Percentiles rank a stretch among this genome's conserved stretches.
phyloP scores from a whole-genome alignment of 2,888 invertebrate genomes.

The Caenorhabditis sinica region DNA sequence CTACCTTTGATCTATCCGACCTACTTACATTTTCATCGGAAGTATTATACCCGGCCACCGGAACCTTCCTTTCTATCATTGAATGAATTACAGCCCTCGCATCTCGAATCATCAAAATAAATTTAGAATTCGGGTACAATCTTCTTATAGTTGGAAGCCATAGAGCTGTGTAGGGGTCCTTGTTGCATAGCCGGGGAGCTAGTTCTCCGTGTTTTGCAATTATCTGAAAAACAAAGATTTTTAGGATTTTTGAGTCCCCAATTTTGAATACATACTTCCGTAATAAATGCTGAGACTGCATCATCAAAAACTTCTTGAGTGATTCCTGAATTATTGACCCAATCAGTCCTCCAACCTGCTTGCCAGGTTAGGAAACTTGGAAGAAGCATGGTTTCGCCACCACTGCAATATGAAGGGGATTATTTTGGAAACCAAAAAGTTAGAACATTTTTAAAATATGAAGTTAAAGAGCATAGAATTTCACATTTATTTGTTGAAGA shows the following conservation, averaged over 20 bases:
- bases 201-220: conserved; percentile 96
- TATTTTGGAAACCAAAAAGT: not conserved
- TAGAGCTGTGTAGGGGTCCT: conserved; percentile 97
- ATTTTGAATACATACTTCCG: conserved; percentile 56
- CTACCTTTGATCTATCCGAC: too few relatives aligned
- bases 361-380: conserved; percentile 91
- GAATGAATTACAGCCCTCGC: conserved; percentile 95
- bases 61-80: conserved; percentile 93
- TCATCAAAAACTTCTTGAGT: conserved; percentile 93
- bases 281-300: conserved; percentile 95
- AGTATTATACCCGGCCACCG: conserved; percentile 92
- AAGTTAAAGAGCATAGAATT: too few relatives aligned
- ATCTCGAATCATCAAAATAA: conserved; percentile 92
- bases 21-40: conserved; percentile 35
- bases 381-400: conserved; percentile 89
- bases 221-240: conserved; percentile 68
- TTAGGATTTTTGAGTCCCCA: not conserved
- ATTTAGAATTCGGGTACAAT: conserved; percentile 96
- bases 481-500: too few relatives aligned
- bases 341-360: conserved; percentile 89
- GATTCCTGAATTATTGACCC: conserved; percentile 94
- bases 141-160: conserved; percentile 95
- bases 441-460: too few relatives aligned
- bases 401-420: conserved; percentile 49
- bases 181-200: conserved; percentile 94